Evolutionary conservation across 1,140 invertebrate species (phyloP), one percentile per base, ranked within the genome.

Genomic region (Drosophila santomea): DNA sequence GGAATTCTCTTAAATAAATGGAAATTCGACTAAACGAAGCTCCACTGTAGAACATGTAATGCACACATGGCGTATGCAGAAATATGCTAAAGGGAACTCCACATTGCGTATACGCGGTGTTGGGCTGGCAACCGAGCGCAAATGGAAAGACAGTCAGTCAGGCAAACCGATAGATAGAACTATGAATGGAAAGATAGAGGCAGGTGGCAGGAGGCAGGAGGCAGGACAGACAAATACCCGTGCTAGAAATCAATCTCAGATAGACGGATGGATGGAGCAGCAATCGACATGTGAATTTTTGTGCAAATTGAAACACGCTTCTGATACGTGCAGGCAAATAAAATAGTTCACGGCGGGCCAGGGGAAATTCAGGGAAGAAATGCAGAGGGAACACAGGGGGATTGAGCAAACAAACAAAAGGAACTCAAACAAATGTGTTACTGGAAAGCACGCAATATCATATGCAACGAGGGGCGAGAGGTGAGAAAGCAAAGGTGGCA

Each of bases 281-380:
- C 74, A 88, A 85, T 85, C 82, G 82, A 86, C 82, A 85, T 85
- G 81, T 63, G 74, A 81, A 81, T 75, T 74, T 78, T 84, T 88
- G 83, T 78, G 82, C 83, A 88, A 85, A 85, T 88, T 85, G 82
- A 85, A 85, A 82, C 82, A 88, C 83, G 82, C 60, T 80, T 78
- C 36, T 61, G 82, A 85, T 75, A 85, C 82, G 79, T 86, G 82
- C 69, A 50, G 66, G 80, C 80, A 79, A 83, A 83, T 83, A 82
- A 77, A 74, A 57, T 54, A 55, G 50, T 63, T 67, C 52, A 59
- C 28, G 54, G 51, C 36, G 58, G 58, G 60, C 23, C 28, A 35
- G 28, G 44, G 39, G 17, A 25, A 25, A 15, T 47, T 14, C n/a
- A 14, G 45, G 32, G n/a, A 23, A 32, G 56, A 76, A 56, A 35